Conservation (phyloP, 2,888 invertebrate genomes). For the Gibbula magus region DNA sequence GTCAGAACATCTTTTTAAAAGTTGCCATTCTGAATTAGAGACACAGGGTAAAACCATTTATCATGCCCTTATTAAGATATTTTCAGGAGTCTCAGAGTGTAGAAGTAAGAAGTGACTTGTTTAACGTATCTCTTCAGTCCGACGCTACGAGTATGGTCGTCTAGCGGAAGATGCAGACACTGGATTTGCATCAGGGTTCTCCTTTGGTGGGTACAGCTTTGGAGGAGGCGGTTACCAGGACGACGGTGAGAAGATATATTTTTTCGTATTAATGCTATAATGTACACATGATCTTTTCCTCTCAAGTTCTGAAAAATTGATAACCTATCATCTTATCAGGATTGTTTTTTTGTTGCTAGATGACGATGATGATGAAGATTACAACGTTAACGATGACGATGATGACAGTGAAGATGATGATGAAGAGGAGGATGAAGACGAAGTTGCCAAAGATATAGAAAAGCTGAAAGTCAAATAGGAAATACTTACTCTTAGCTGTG, state of each 20-base stretch:
- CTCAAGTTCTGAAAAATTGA: too few relatives aligned
- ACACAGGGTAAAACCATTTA: too few relatives aligned
- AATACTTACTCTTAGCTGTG: not conserved
- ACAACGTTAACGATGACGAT: constrained; percentile 57
- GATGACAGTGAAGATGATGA: constrained; percentile 54
- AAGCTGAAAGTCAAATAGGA: constrained; percentile 25
- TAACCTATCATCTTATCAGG: too few relatives aligned
- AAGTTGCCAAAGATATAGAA: constrained; percentile 36
- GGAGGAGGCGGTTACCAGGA: constrained; percentile 6
- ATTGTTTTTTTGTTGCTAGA: not conserved
- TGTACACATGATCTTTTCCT: too few relatives aligned
- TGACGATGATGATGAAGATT: constrained; percentile 46
- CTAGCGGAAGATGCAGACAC: constrained; percentile 54
- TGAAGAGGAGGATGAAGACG: constrained; percentile 46
- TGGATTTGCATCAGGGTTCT: constrained; percentile 46
- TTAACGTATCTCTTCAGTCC: constrained; percentile 52
- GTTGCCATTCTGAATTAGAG: too few relatives aligned
- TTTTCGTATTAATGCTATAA: too few relatives aligned
- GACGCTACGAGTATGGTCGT: constrained; percentile 70
- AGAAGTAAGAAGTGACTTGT: too few relatives aligned
- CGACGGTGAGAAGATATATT: constrained; percentile 13
- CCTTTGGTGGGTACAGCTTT: constrained; percentile 44
- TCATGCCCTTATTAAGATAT: too few relatives aligned
- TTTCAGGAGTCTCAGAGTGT: too few relatives aligned
- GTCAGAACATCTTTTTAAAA: too few relatives aligned